Evolutionary conservation across 64 coral and sea anemone genomes (phyloP), one percentile per base, ranked within the genome.

Genomic region (Hydrozoanthus tunicans): DNA sequence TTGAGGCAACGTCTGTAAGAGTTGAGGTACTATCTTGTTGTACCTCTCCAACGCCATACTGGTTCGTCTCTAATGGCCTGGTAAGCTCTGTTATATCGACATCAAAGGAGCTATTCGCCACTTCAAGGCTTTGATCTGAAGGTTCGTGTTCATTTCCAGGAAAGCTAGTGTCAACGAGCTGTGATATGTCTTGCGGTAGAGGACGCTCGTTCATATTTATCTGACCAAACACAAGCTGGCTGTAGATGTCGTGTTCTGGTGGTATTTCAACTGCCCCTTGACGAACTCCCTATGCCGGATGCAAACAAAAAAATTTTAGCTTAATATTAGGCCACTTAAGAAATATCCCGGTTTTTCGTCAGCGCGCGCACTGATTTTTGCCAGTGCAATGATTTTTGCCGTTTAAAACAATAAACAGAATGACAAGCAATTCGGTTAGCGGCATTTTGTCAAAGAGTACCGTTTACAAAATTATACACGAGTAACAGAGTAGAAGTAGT

Each of bases 141-240:
- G 83, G 9, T 1, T 51, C 55, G 23, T 53, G 66, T 58, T 12
- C 25, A 51, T 56, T 72, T 14, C 58, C 70, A 60, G 84, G 59
- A 17, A 88, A 55, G 5, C 9, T 51, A 6, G 69, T 75, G 10
- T 88, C 54, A 6, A 88, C 23, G 5, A 74, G 69, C 10, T 88
- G 68, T 4, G 84, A 72, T 73, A 88, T 75, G 69, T 88, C 84
- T 15, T 51, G 69, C 4, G 84, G 84, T 60, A 88, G 24, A 4
- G 84, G 84, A 14, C 84, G 56, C 12, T 88, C 67, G 24, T 88
- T 88, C 68, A 88, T 12, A n/a, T 88, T 26, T 11, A 88, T 59
- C 69, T 88, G 84, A 17, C 84, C 84, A 57, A 88, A 88, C 23
- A 88, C 84, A 6, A 88, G 56, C 54, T 88, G 84, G 69, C 84